A percentile compares a stretch with the other conserved stretches of the same genome.
Conservation (phyloP, 2,888 invertebrate species). For the Leptothorax acervorum region DNA sequence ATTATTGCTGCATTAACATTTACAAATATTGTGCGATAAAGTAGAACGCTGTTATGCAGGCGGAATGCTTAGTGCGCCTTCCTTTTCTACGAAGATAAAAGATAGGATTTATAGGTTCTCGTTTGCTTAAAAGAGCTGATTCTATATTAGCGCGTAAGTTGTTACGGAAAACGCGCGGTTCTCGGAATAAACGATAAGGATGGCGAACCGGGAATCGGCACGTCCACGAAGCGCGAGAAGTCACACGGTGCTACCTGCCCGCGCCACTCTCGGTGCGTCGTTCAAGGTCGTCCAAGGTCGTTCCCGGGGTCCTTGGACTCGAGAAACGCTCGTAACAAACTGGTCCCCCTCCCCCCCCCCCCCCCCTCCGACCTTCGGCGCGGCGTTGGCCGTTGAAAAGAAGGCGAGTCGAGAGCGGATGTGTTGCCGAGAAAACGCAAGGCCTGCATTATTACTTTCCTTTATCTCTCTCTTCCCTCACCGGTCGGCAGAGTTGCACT, state of each 20-base stretch:
- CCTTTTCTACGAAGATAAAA: background rate
- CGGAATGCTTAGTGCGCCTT: background rate
- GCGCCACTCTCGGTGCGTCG: constrained; percentile 50
- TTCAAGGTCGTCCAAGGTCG: constrained; percentile 81
- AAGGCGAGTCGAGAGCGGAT: constrained; percentile 44
- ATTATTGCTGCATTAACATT: constrained; percentile 1
- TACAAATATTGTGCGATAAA: background rate
- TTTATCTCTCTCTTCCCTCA: constrained; percentile 29
- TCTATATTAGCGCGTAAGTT: background rate
- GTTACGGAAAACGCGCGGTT: background rate
- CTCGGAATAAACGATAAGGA: constrained; percentile 4
- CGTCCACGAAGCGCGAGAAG: constrained; percentile 30
- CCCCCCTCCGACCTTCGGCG: constrained; percentile 38
- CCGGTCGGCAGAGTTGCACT: background rate
- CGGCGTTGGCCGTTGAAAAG: constrained; percentile 51
- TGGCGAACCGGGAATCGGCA: constrained; percentile 22
- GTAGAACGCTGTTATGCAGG: background rate
- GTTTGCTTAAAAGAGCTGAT: background rate
- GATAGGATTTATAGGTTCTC: background rate
- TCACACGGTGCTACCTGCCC: constrained; percentile 38
- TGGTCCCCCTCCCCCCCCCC: constrained; percentile 53
- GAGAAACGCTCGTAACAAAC: constrained; percentile 68
- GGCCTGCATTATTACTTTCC: constrained; percentile 35
- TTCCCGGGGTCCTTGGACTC: constrained; percentile 71
- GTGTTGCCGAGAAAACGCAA: constrained; percentile 46